Conservation (phyloP, 2,888 invertebrate species). For the Chymomyza procnemis region DNA sequence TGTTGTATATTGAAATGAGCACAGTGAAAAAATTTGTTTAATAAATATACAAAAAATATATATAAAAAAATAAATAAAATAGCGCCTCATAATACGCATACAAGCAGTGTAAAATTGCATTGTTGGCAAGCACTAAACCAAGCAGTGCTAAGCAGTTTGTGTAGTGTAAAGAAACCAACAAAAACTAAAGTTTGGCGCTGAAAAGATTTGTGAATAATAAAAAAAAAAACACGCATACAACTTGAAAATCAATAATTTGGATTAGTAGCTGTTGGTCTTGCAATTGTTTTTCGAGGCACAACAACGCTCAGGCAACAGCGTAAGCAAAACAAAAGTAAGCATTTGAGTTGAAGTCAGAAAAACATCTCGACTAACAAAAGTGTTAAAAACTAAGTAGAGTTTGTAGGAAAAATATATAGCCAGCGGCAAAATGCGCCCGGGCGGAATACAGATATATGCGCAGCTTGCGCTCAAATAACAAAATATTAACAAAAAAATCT, state of each 20-base stretch:
- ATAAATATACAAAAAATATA: conserved; percentile 34
- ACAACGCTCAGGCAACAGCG: conserved; percentile 15
- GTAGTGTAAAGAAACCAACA: background rate
- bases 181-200: background rate
- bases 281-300: conserved; percentile 24
- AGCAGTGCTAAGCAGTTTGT: background rate
- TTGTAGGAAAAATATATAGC: background rate
- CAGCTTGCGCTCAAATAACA: conserved; percentile 2
- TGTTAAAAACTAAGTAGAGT: background rate
- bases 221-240: conserved; percentile 19
- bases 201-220: background rate
- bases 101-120: background rate
- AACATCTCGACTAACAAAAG: background rate
- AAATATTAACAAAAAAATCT: conserved; percentile 14
- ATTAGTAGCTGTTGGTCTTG: conserved; percentile 72
- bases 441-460: background rate
- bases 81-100: no score
- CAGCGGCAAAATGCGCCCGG: background rate
- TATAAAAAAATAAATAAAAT: background rate
- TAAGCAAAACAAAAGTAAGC: conserved; percentile 58
- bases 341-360: background rate
- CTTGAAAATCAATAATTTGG: conserved; percentile 75
- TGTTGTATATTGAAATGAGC: conserved; percentile 52
- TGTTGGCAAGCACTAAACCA: background rate
- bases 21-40: conserved; percentile 61